Conservation (phyloP, 1,140 invertebrate species). For the Bombus pyrosoma region DNA sequence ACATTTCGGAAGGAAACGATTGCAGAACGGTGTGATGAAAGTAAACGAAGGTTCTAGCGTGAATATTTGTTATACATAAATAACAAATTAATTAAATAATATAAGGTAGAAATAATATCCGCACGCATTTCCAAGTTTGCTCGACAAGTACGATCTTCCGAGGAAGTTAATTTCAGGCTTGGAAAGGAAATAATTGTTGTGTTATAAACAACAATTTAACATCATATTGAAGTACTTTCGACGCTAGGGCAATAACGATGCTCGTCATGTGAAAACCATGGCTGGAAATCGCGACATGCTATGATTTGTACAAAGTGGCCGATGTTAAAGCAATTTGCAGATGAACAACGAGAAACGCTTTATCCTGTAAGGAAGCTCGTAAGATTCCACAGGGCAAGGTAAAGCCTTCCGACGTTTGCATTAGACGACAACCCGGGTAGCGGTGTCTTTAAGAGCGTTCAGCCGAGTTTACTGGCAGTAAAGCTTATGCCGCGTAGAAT, state of each 20-base stretch:
- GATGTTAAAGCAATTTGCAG: background rate
- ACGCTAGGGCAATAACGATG: background rate
- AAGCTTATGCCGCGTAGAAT: slow-evolving; percentile 36
- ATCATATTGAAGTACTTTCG: too few species aligned
- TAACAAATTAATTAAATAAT: too few species aligned
- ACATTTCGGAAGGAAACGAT: too few species aligned
- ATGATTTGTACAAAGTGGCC: background rate
- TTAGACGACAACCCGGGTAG: slow-evolving; percentile 20
- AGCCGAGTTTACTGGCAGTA: slow-evolving; percentile 39
- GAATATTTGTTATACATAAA: too few species aligned
- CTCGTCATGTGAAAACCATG: too few species aligned
- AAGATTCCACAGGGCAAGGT: background rate
- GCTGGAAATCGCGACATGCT: background rate
- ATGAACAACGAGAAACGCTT: background rate
- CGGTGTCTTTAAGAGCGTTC: slow-evolving; percentile 29
- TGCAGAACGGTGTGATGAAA: too few species aligned
- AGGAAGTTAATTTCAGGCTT: background rate
- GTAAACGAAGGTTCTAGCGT: too few species aligned
- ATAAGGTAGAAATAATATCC: too few species aligned
- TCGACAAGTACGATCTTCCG: too few species aligned
- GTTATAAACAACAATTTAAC: background rate
- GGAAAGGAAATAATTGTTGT: background rate
- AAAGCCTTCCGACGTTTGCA: background rate
- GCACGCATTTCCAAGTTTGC: too few species aligned
- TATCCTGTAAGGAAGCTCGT: background rate